Evolutionary conservation across 2,797 vertebrate species (phyloP).

Genomic region (Steatocranus sp.): DNA sequence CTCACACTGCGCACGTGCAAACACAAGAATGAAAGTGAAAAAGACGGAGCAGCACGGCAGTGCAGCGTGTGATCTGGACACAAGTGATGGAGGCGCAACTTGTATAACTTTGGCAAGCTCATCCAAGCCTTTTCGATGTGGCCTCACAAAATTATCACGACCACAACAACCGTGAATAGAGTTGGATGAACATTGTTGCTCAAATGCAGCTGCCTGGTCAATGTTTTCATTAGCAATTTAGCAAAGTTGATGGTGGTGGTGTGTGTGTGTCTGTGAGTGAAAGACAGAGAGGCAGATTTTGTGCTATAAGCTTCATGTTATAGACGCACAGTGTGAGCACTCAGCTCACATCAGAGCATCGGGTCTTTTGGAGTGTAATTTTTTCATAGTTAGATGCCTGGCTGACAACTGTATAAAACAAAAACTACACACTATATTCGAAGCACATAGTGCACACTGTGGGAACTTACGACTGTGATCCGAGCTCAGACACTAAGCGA

Average conservation of each 20-base stretch:
- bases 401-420: too few relatives aligned
- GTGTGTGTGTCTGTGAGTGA: neutral
- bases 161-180: neutral
- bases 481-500: too few relatives aligned
- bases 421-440: too few relatives aligned
- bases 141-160: neutral
- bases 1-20: rapidly evolving
- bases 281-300: neutral
- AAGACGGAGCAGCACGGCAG: neutral
- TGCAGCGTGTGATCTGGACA: neutral
- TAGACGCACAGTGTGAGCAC: rapidly evolving
- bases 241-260: neutral
- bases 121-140: neutral
- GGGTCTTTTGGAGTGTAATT: too few relatives aligned
- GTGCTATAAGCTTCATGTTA: neutral
- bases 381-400: too few relatives aligned
- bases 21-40: neutral
- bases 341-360: neutral
- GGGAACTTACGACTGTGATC: too few relatives aligned
- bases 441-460: too few relatives aligned
- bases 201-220: rapidly evolving
- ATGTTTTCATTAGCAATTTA: neutral
- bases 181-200: rapidly evolving
- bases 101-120: neutral
- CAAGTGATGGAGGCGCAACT: neutral